phyloP scores from a whole-genome alignment of 92 coral and sea anemone genomes.

The Epizoanthus fatuus region DNA sequence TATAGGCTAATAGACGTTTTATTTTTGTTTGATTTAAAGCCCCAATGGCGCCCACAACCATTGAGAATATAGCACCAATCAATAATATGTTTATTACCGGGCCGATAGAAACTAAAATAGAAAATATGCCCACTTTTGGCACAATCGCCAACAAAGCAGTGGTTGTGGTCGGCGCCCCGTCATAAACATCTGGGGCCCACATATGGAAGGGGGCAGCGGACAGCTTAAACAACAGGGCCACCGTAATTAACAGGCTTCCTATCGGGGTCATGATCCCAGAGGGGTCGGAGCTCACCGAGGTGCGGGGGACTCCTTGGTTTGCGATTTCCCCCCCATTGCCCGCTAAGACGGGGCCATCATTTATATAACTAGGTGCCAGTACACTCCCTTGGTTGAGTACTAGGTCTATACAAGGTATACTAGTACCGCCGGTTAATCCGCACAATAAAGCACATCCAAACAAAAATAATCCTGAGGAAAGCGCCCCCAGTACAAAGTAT shows the following conservation, averaged over 20 bases:
- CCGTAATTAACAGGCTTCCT: constrained; percentile 70
- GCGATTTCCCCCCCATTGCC: too few species aligned
- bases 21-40: constrained; percentile 89
- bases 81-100: constrained; percentile 72
- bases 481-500: constrained; percentile 84
- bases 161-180: constrained; percentile 84
- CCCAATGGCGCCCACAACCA: constrained; percentile 82
- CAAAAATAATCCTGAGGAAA: constrained; percentile 82
- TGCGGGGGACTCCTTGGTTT: too few species aligned
- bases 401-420: constrained; percentile 70
- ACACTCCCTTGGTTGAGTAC: constrained; percentile 58
- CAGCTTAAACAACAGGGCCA: constrained; percentile 73
- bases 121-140: constrained; percentile 76
- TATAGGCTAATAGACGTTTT: constrained; percentile 85
- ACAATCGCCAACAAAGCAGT: constrained; percentile 76
- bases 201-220: constrained; percentile 90
- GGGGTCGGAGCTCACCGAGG: constrained; percentile 4
- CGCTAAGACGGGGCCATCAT: too few species aligned
- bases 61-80: constrained; percentile 70
- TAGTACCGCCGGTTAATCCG: constrained; percentile 73
- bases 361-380: too few species aligned
- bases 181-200: constrained; percentile 92
- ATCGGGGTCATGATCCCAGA: constrained; percentile 70
- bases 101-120: constrained; percentile 82
- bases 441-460: constrained; percentile 85